Conservation (phyloP, 2,797 vertebrate species). For the Telmatherina bonti region DNA sequence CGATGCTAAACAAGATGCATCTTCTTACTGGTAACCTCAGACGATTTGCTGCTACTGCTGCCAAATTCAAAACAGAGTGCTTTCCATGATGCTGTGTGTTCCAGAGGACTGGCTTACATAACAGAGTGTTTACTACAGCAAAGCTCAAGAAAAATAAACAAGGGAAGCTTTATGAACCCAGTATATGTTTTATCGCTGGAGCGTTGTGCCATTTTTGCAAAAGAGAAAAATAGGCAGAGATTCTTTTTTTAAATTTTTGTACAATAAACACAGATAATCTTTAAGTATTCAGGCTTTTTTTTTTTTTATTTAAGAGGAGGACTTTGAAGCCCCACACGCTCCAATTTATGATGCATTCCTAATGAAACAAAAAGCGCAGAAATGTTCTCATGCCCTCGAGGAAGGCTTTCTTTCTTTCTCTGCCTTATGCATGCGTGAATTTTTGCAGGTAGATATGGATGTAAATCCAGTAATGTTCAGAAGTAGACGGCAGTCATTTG, state of each 20-base stretch:
- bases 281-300: conserved; percentile 16
- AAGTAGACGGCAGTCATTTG: conserved; percentile 27
- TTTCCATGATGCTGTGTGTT: conserved; percentile 58
- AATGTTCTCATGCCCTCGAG: conserved; percentile 6
- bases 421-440: not conserved
- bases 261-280: not conserved
- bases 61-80: conserved; percentile 46
- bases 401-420: not conserved
- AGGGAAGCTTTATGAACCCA: conserved; percentile 45
- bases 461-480: conserved; percentile 8
- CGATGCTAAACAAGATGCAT: conserved; percentile 28
- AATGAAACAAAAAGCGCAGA: conserved; percentile 1
- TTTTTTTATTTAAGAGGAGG: conserved; percentile 16
- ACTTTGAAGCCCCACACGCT: conserved; percentile 20
- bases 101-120: conserved; percentile 53
- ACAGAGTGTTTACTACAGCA: conserved; percentile 54
- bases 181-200: conserved; percentile 31
- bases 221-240: not conserved
- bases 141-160: conserved; percentile 43
- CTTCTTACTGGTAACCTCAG: conserved; percentile 36
- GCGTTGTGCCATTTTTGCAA: conserved; percentile 8
- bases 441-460: conserved; percentile 13
- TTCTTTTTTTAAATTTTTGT: not conserved
- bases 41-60: conserved; percentile 43
- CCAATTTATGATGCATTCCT: conserved; percentile 2